phyloP scores from a whole-genome alignment of 2,797 vertebrate genomes.

The Mormyrus hasselquistii region DNA sequence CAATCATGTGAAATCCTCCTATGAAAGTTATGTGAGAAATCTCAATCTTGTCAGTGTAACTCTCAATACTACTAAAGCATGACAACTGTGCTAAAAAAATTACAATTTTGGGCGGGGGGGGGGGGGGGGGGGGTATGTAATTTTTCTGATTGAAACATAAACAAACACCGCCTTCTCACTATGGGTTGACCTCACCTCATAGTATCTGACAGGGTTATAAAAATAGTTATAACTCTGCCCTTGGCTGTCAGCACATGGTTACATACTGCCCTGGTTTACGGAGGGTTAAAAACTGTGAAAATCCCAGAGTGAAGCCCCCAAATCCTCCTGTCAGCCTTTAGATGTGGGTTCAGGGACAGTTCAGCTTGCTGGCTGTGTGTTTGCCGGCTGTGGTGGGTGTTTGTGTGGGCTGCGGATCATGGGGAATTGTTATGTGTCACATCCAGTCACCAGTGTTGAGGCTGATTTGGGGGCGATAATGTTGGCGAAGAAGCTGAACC shows the following conservation, averaged over 20 bases:
- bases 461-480: neutral
- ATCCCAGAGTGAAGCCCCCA: neutral
- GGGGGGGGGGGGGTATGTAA: too few relatives aligned
- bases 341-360: slow-evolving; percentile 2
- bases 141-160: neutral
- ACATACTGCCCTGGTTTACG: neutral
- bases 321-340: neutral
- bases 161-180: neutral
- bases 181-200: neutral
- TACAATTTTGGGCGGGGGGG: neutral
- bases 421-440: slow-evolving; percentile 5
- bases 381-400: neutral
- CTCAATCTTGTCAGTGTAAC: neutral
- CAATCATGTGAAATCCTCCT: neutral
- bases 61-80: neutral
- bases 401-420: neutral
- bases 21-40: neutral
- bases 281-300: slow-evolving; percentile 1
- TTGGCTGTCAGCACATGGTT: neutral
- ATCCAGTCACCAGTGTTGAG: neutral
- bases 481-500: neutral
- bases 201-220: neutral
- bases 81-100: neutral
- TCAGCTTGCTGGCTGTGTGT: neutral
- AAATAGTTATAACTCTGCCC: neutral